phyloP scores from a whole-genome alignment of 1,140 invertebrate genomes.

The Fragariocoptes setiger region DNA sequence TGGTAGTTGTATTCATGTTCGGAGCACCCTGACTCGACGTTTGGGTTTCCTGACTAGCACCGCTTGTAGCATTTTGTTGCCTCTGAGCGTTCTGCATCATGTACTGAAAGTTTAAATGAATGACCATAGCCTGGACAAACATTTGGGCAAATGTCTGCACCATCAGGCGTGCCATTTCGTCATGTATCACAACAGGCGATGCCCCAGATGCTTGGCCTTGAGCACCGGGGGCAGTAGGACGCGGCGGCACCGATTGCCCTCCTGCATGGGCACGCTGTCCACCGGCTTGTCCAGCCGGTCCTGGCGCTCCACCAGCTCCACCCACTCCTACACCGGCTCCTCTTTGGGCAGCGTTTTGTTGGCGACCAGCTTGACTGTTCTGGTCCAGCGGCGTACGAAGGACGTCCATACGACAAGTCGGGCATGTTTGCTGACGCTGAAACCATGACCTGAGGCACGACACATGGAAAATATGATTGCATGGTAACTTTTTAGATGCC shows the following conservation, averaged over 20 bases:
- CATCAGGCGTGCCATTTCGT: background rate
- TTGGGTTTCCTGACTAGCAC: background rate
- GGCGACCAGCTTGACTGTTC: background rate
- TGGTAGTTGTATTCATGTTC: no score
- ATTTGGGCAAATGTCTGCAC: background rate
- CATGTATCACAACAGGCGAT: background rate
- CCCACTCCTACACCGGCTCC: background rate
- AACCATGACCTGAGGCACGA: constrained; percentile 96
- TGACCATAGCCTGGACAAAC: background rate
- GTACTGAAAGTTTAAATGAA: constrained; percentile 1
- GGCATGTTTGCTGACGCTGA: constrained; percentile 95
- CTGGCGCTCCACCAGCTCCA: constrained; percentile 1
- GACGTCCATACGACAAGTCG: constrained; percentile 88
- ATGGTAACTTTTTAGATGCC: constrained; percentile 83
- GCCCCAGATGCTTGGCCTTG: background rate
- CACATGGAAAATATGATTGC: constrained; percentile 97
- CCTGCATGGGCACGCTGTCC: background rate
- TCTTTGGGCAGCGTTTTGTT: background rate
- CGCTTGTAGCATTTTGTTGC: background rate
- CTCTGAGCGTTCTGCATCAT: background rate
- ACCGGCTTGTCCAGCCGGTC: background rate
- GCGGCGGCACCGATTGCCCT: background rate
- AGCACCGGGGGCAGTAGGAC: background rate
- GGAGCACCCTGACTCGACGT: no score
- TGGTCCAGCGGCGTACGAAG: constrained; percentile 27